Evolutionary conservation across 2,113 vertebrate species (phyloP).

Genomic region (Tauraco erythrolophus): DNA sequence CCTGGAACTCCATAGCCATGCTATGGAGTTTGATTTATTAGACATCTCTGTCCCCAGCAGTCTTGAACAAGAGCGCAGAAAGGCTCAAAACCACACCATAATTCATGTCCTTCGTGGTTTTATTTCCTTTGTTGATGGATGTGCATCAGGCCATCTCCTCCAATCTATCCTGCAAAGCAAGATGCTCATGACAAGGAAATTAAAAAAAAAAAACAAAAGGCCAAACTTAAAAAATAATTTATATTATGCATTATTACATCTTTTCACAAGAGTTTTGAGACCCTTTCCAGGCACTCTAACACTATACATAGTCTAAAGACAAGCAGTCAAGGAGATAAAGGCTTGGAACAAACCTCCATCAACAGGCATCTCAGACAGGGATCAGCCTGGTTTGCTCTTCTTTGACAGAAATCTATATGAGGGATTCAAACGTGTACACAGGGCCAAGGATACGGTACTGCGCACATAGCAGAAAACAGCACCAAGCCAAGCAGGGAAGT

Average conservation of each 20-base stretch:
- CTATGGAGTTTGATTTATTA: neutral
- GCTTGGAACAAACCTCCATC: neutral
- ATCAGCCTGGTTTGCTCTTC: neutral
- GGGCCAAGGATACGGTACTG: too few species aligned
- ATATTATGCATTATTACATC: neutral
- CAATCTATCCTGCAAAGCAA: neutral
- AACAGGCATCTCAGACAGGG: neutral
- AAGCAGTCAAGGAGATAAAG: neutral
- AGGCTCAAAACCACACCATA: neutral
- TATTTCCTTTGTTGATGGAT: neutral
- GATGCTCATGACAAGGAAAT: neutral
- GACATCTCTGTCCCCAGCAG: neutral
- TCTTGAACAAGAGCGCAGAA: neutral
- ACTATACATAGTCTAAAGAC: neutral
- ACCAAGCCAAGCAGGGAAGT: neutral
- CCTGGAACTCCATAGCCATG: neutral
- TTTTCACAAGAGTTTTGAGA: neutral
- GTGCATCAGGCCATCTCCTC: neutral
- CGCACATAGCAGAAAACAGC: neutral
- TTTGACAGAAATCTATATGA: neutral
- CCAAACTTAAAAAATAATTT: neutral
- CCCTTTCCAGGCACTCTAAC: neutral
- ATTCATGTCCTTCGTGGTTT: neutral
- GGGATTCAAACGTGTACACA: neutral
- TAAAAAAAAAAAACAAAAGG: neutral